These are phyloP conservation scores for Lasioglossum pauxillum DNA, from an alignment of 2,888 invertebrate species.

Conservation along the genomic window DNA sequence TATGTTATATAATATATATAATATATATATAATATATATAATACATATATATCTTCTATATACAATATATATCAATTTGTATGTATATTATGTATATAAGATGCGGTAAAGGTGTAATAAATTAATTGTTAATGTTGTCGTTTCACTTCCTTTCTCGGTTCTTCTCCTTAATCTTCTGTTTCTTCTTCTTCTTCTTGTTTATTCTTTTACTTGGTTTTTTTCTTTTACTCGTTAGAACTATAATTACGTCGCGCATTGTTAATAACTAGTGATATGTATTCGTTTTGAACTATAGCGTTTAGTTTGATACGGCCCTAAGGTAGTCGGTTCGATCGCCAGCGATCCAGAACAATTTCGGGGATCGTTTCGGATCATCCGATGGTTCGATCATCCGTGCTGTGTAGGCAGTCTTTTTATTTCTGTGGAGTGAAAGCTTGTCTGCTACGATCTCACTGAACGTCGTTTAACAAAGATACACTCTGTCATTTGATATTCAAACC, in stretches of 20 bases:
- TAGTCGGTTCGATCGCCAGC: slow-evolving; percentile 44
- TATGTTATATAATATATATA: slow-evolving; percentile 51
- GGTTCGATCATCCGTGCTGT: slow-evolving; percentile 8
- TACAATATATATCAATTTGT: slow-evolving; percentile 66
- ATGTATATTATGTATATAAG: slow-evolving; percentile 70
- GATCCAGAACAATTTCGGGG: slow-evolving; percentile 45
- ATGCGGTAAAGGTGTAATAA: slow-evolving; percentile 78
- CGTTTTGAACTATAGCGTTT: slow-evolving; percentile 78
- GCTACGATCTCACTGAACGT: slow-evolving; percentile 38
- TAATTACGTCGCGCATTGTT: slow-evolving; percentile 56
- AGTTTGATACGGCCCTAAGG: slow-evolving; percentile 75
- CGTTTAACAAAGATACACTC: neutral
- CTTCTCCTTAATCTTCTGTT: neutral
- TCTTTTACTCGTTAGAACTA: slow-evolving; percentile 42
- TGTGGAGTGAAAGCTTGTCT: neutral
- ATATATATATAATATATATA: slow-evolving; percentile 28
- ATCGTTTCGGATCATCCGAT: slow-evolving; percentile 25
- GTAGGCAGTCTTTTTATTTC: slow-evolving; percentile 42
- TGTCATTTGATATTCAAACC: neutral
- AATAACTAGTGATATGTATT: slow-evolving; percentile 80
- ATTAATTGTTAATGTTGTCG: slow-evolving; percentile 73
- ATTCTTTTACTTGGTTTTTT: neutral
- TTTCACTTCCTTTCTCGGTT: slow-evolving; percentile 9
- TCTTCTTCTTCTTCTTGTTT: neutral
- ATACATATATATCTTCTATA: slow-evolving; percentile 61